Conservation (phyloP, 1,140 invertebrate genomes). For the Rhopalosiphum padi region DNA sequence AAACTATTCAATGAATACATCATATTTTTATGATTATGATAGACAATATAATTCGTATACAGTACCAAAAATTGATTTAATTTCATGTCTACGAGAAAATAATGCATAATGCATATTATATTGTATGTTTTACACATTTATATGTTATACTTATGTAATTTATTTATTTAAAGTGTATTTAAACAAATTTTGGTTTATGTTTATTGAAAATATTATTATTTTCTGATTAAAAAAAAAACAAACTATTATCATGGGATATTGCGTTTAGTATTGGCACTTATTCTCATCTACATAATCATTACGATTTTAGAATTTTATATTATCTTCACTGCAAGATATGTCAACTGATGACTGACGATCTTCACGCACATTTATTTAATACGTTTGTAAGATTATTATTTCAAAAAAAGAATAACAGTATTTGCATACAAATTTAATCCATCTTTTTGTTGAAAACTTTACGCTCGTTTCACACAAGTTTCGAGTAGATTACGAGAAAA, state of each 20-base stretch:
- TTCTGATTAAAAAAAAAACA: background rate
- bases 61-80: background rate
- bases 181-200: background rate
- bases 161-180: background rate
- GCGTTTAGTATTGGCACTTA: background rate
- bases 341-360: background rate
- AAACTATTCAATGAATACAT: background rate
- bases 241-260: background rate
- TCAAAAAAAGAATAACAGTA: conserved; percentile 15
- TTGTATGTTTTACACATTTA: too few species aligned
- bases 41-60: background rate
- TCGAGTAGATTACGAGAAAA: conserved; percentile 1
- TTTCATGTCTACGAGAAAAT: background rate
- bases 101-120: background rate
- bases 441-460: background rate
- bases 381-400: background rate
- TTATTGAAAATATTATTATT: background rate
- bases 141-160: background rate
- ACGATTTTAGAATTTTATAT: background rate
- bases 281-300: background rate
- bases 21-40: background rate
- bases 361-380: background rate
- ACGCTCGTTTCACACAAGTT: conserved; percentile 13
- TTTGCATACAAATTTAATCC: background rate
- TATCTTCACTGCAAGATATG: background rate